Conservation (phyloP, 2,113 vertebrate genomes). For the Eupsittula cactorum region DNA sequence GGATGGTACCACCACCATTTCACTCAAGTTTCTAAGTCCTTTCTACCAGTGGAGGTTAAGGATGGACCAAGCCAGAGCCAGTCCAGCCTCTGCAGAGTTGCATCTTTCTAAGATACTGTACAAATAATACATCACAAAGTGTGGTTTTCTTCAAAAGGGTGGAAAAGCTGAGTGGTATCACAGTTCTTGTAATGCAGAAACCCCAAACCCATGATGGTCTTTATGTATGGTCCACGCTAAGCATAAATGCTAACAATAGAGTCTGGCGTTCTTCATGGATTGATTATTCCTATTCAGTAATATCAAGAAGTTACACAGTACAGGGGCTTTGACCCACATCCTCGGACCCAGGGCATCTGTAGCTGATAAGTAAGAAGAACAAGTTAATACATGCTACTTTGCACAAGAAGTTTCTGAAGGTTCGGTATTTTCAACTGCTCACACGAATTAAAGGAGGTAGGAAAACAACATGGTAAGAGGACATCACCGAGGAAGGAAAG, state of each 20-base stretch:
- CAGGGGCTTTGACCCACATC: neutral
- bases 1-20: neutral
- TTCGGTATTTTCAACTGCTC: neutral
- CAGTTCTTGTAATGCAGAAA: neutral
- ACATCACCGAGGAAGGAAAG: neutral
- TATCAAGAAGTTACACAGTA: neutral
- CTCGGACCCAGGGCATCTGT: neutral
- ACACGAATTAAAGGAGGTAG: neutral
- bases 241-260: neutral
- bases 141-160: neutral
- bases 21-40: neutral
- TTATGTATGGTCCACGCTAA: neutral
- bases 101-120: neutral
- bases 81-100: neutral
- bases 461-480: neutral
- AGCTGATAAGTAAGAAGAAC: neutral
- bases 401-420: neutral
- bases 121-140: neutral
- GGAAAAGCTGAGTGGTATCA: neutral
- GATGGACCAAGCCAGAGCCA: neutral
- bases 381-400: neutral
- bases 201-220: neutral
- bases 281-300: neutral
- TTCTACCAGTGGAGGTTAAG: neutral
- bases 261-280: neutral